These are phyloP conservation scores for Aurelia sp. DNA, from an alignment of 30 jellyfish, hydroid and myxozoan species.

Conservation along the genomic window DNA sequence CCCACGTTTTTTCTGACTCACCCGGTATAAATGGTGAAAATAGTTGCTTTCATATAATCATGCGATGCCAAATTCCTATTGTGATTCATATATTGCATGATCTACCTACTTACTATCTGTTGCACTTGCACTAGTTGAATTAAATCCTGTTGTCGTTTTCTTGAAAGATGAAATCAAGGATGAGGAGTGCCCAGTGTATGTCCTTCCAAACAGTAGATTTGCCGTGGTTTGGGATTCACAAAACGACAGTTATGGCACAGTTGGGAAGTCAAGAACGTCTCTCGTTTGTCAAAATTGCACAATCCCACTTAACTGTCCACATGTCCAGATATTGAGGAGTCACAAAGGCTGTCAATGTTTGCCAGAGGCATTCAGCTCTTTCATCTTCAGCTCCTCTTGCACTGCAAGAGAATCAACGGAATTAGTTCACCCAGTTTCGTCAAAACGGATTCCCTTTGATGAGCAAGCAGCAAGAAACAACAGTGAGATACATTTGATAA, in stretches of 20 bases:
- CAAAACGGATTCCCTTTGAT: background rate
- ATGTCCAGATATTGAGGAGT: background rate
- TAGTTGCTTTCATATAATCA: no score
- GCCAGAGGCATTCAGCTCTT: constrained; percentile 1
- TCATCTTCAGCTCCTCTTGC: background rate
- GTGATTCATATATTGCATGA: no score
- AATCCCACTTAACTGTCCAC: constrained; percentile 1
- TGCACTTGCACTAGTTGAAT: no score
- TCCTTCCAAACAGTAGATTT: background rate
- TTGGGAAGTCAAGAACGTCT: background rate
- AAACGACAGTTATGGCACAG: constrained; percentile 4
- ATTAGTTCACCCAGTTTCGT: background rate
- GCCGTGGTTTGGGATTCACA: background rate
- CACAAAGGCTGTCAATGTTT: background rate
- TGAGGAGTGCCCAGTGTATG: constrained; percentile 3
- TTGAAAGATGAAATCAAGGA: constrained; percentile 7
- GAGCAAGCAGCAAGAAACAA: background rate
- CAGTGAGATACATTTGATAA: constrained; percentile 1
- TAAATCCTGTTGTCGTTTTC: background rate
- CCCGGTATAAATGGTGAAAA: no score
- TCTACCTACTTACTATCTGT: background rate
- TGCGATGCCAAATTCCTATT: no score
- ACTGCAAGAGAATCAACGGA: background rate
- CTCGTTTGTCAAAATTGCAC: background rate
- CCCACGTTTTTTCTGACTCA: no score